Evolutionary conservation across 2,797 vertebrate genomes (phyloP).

Genomic region (Lateolabrax maculatus): DNA sequence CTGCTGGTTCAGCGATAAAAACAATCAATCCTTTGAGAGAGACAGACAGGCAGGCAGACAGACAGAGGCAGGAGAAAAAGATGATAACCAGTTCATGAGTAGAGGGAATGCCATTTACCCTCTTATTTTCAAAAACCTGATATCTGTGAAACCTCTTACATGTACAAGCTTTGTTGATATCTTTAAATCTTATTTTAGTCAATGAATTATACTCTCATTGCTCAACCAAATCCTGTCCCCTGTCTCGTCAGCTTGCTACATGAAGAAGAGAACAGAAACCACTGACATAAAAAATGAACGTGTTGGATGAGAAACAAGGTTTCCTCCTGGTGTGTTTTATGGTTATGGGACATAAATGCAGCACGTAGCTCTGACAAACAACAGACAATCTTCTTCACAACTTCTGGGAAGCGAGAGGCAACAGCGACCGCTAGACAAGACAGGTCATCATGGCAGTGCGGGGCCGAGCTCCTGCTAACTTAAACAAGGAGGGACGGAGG

Average conservation of each 20-base stretch:
- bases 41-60: slow-evolving; percentile 41
- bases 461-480: slow-evolving; percentile 39
- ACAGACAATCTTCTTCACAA: slow-evolving; percentile 35
- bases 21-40: slow-evolving; percentile 82
- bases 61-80: slow-evolving; percentile 33
- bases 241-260: slow-evolving; percentile 16
- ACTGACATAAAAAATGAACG: slow-evolving; percentile 41
- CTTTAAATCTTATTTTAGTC: slow-evolving; percentile 37
- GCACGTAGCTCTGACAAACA: slow-evolving; percentile 34
- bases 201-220: slow-evolving; percentile 33
- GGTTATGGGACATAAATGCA: slow-evolving; percentile 26
- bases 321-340: slow-evolving; percentile 40
- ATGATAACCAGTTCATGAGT: slow-evolving; percentile 34
- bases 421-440: slow-evolving; percentile 38
- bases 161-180: neutral
- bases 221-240: slow-evolving; percentile 5
- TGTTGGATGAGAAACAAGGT: slow-evolving; percentile 24
- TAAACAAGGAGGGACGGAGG: slow-evolving; percentile 50
- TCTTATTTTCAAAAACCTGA: slow-evolving; percentile 32
- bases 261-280: slow-evolving; percentile 7
- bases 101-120: slow-evolving; percentile 24
- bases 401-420: slow-evolving; percentile 59
- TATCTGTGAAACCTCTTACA: slow-evolving; percentile 7
- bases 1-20: slow-evolving; percentile 80
- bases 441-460: slow-evolving; percentile 54